phyloP scores from a whole-genome alignment of 2,888 invertebrate genomes.

The Perdita meconis region DNA sequence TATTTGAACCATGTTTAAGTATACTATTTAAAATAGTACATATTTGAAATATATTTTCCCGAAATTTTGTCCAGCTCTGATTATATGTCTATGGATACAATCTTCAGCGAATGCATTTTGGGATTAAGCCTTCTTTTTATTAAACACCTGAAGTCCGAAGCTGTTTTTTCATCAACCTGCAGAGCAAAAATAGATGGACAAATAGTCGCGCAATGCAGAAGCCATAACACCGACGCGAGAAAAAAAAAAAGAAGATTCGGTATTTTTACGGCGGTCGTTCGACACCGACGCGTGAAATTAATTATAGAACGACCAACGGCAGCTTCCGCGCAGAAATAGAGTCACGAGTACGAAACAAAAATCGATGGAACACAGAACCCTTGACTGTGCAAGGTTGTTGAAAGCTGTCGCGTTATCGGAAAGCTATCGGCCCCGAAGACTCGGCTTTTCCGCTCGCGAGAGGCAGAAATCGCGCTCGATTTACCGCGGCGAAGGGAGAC shows the following conservation, averaged over 20 bases:
- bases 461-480: constrained; percentile 30
- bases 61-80: no score
- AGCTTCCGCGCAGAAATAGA: neutral
- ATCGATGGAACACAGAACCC: constrained; percentile 22
- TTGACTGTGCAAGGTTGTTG: neutral
- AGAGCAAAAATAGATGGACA: neutral
- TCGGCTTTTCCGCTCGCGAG: constrained; percentile 3
- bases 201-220: neutral
- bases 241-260: neutral
- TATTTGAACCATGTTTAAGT: no score
- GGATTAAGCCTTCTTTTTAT: no score
- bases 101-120: neutral
- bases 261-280: constrained; percentile 5
- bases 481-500: neutral
- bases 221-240: no score
- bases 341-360: constrained; percentile 2
- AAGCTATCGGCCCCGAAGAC: constrained; percentile 32
- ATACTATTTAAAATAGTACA: no score
- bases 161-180: no score
- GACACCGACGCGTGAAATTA: constrained; percentile 3
- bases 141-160: no score
- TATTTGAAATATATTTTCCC: no score
- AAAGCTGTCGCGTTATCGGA: constrained; percentile 35
- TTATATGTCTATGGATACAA: no score
- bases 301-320: neutral